These are phyloP conservation scores for Notospermus geniculatus DNA, from an alignment of 1,140 invertebrate genomes.

Conservation along the genomic window DNA sequence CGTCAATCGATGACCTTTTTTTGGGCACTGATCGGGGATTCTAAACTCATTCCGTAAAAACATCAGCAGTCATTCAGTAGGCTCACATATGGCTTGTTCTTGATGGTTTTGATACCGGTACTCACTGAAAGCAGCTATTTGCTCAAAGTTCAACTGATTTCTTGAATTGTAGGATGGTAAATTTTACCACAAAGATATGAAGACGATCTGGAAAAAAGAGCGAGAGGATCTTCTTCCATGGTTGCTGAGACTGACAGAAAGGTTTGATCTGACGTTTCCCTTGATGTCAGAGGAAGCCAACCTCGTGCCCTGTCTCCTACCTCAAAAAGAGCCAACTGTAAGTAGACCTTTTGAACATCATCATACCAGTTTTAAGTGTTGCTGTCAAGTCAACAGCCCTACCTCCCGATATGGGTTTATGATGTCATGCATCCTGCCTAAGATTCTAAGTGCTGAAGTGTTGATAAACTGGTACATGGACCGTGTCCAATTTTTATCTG, in stretches of 20 bases:
- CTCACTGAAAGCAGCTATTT: too few species aligned
- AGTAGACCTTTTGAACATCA: neutral
- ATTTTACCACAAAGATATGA: conserved; percentile 41
- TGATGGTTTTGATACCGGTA: too few species aligned
- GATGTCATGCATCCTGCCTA: conserved; percentile 44
- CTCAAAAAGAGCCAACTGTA: conserved; percentile 34
- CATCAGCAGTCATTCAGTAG: too few species aligned
- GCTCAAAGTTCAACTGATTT: too few species aligned
- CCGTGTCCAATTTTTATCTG: neutral
- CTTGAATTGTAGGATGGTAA: conserved; percentile 32
- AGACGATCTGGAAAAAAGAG: conserved; percentile 45
- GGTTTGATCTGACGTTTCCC: conserved; percentile 54
- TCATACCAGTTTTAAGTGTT: too few species aligned
- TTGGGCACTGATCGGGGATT: too few species aligned
- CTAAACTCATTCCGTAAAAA: neutral
- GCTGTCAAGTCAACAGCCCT: too few species aligned
- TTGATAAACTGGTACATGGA: neutral
- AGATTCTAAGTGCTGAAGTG: conserved; percentile 53
- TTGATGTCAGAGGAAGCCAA: conserved; percentile 39
- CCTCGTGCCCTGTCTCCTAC: conserved; percentile 49
- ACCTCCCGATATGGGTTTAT: conserved; percentile 49
- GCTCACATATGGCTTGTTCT: too few species aligned
- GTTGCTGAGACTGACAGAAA: conserved; percentile 50
- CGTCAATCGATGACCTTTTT: too few species aligned
- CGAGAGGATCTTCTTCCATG: conserved; percentile 42